Evolutionary conservation across 2,888 invertebrate genomes (phyloP).

Genomic region (Sinelater perroti): DNA sequence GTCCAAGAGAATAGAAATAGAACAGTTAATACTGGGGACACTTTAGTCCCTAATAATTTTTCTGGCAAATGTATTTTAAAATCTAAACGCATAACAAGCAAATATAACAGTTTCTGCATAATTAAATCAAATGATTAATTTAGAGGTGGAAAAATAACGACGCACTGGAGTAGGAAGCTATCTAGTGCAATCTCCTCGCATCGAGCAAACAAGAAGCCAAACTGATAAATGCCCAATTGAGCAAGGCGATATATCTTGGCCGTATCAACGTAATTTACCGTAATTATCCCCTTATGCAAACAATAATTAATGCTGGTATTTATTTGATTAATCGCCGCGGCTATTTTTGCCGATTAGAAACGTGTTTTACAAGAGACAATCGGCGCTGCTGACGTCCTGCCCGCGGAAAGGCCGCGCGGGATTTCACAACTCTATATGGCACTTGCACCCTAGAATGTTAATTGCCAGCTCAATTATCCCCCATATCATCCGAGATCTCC

Average conservation of each 20-base stretch:
- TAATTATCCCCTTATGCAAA: slow-evolving; percentile 20
- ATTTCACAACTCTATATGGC: no score
- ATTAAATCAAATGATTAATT: no score
- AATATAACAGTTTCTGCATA: no score
- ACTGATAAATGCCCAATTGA: slow-evolving; percentile 16
- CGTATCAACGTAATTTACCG: slow-evolving; percentile 12
- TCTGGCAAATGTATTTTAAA: no score
- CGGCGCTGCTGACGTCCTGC: slow-evolving; percentile 1
- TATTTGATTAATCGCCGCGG: slow-evolving; percentile 9
- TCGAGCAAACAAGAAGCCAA: background rate
- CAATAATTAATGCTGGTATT: slow-evolving; percentile 17
- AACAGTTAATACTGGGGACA: no score
- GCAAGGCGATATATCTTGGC: background rate
- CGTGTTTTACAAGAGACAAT: slow-evolving; percentile 15
- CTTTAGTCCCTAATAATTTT: no score
- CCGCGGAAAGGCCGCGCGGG: no score
- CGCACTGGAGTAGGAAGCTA: background rate
- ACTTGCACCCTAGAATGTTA: background rate
- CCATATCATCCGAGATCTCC: no score
- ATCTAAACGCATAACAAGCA: no score
- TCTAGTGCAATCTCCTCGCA: slow-evolving; percentile 10
- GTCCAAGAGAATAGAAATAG: no score
- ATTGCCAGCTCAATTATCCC: no score
- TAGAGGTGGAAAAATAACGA: no score
- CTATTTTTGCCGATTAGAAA: slow-evolving; percentile 18